Base-by-base conservation (phyloP, 1,140 invertebrate genomes). In the Brachionus sp. region DNA sequence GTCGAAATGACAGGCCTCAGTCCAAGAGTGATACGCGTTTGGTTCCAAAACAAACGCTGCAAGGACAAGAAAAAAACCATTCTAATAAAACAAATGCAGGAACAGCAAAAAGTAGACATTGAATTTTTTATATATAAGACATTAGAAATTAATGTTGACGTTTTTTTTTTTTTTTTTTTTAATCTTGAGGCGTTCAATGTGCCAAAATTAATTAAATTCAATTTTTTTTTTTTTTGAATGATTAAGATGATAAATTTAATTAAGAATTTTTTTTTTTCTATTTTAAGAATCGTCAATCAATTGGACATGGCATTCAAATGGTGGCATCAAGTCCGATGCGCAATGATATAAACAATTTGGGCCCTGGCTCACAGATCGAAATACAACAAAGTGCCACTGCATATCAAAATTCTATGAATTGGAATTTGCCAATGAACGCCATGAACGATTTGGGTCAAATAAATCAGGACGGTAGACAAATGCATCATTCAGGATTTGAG, bases 61-160 rank as follows among this genome's bases (percentile, higher is more conserved):
- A 99, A 99, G 89, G 97, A 99, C 90, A 99, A 99, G 90, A 99
- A 99, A 90, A 93, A 95, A 87, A 95, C 94, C 44, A 94, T 98
- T 42, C 93, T 97, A 84, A 94, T 98, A 92, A 98, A 98, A 89
- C 94, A 98, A 89, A 95, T 98, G 89, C 95, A 98, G 92, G 92
- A 94, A 85, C 94, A 96, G 87, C 96, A 98, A 90, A 98, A 98
- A 93, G 73, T 77, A 80, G 29, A 3, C 29, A 75, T 25, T 75
- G 70, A 16, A 12, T 3, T 46, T 46, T 46, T 33, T 12, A 2
- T 37, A 75, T 12, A 2, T 37, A 75, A 75, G 12, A n/a, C 10
- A 25, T 29, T 29, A 29, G 29, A 29, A 25, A 25, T 75, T n/a
- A 75, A 16, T 42, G 2, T 75, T 37, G 19, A 19, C 12, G n/a